These are phyloP conservation scores for Erpetoichthys calabaricus DNA, from an alignment of 2,797 vertebrate genomes.

Conservation along the genomic window DNA sequence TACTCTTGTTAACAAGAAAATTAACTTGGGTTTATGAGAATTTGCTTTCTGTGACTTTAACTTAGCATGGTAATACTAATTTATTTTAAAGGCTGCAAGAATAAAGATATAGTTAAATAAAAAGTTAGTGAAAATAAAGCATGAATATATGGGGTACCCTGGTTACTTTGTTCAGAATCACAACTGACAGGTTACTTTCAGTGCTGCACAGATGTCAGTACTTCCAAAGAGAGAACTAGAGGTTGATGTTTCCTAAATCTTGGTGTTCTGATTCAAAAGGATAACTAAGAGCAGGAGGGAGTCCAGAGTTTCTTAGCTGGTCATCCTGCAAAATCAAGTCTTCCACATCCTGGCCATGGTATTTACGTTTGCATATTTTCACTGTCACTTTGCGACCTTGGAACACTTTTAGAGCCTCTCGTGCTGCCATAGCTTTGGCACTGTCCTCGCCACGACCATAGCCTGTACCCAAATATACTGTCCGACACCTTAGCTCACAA, in stretches of 20 bases:
- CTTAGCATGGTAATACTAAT: no score
- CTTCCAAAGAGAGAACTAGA: no score
- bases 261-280: conserved; percentile 47
- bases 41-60: no score
- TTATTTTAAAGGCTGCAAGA: no score
- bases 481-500: conserved; percentile 84
- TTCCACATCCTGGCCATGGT: conserved; percentile 76
- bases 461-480: conserved; percentile 86
- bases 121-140: no score
- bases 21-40: no score
- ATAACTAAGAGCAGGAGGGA: conserved; percentile 84
- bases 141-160: no score
- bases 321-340: conserved; percentile 84
- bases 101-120: no score
- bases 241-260: neutral
- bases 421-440: conserved; percentile 83
- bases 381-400: conserved; percentile 89
- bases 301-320: conserved; percentile 69
- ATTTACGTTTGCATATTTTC: conserved; percentile 78
- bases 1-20: no score
- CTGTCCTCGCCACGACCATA: conserved; percentile 84
- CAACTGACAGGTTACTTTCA: no score
- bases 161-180: no score
- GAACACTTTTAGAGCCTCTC: conserved; percentile 88
- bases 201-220: no score